These are phyloP conservation scores for Falco berigora DNA, from an alignment of 2,797 vertebrate species.

Conservation along the genomic window DNA sequence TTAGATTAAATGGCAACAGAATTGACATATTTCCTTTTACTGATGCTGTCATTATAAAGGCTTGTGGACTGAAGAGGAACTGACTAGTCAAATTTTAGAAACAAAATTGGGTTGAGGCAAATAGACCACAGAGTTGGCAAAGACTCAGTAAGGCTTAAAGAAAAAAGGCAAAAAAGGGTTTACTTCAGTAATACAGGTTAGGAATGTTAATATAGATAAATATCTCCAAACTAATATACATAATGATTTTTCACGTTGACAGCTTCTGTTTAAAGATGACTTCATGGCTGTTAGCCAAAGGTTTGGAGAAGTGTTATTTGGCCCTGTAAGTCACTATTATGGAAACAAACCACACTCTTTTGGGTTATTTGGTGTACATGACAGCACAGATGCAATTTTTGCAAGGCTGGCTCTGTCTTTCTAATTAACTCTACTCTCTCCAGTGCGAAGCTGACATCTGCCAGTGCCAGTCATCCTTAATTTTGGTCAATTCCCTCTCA, in stretches of 20 bases:
- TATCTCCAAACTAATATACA: not conserved
- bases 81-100: not conserved
- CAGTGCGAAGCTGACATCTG: not conserved
- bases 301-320: not conserved
- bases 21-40: not conserved
- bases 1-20: not conserved
- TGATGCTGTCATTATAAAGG: not conserved
- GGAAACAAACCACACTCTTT: not conserved
- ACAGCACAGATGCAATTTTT: not conserved
- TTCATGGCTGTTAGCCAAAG: not conserved
- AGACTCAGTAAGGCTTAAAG: not conserved
- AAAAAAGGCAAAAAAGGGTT: not conserved
- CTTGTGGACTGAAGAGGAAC: not conserved
- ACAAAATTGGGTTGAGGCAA: not conserved
- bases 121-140: not conserved
- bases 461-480: not conserved
- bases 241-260: not conserved
- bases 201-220: not conserved
- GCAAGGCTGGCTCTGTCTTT: not conserved
- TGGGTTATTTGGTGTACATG: not conserved
- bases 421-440: not conserved
- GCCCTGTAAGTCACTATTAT: not conserved
- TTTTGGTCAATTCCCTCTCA: not conserved
- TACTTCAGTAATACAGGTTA: not conserved
- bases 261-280: not conserved